Base-by-base conservation (phyloP, 1,140 invertebrate species). In the Drosophila nigromelanica region DNA sequence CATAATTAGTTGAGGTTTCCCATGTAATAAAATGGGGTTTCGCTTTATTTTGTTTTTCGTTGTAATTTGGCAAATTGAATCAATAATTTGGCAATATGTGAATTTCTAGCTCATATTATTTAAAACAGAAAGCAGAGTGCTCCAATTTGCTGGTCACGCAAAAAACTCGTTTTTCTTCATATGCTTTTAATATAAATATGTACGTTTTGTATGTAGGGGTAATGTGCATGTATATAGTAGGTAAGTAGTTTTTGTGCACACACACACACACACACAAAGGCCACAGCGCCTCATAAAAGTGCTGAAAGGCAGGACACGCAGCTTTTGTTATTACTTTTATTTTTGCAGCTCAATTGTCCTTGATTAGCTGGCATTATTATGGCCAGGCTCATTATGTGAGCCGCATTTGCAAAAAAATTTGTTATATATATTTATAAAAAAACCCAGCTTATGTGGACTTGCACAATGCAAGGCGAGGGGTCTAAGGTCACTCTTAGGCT, bases 71-170 rank as follows among this genome's bases (percentile, higher is more conserved):
- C 15, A 35, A 52, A 54, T n/a, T 27, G 14, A 52, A 30, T 66
- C 27, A 64, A 72, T n/a, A n/a, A n/a, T n/a, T n/a, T n/a, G n/a
- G n/a, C n/a, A n/a, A n/a, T n/a, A 64, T 50, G 43, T 14, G 58
- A 43, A 66, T 58, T 39, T 45, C 5, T 39, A 48, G 7, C 47
- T 10, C 27, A 27, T 64, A 71, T 64, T 67, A 72, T 67, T 72
- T 72, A 45, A 72, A 72, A 54, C 30, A 67, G 30, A 67, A 67
- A 30, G 27, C 47, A 35, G 47, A 27, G 21, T 43, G 69, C 79
- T 87, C 76, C 78, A 89, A 89, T 79, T 89, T 80, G 60, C 56
- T 68, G 82, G 82, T 81, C 82, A 87, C 82, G 81, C 81, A 78
- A 87, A 64, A 73, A 66, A 69, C 70, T 86, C 82, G 74, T 86